These are phyloP conservation scores for Zaprionus ornatus DNA, from an alignment of 1,140 invertebrate species.

Conservation along the genomic window DNA sequence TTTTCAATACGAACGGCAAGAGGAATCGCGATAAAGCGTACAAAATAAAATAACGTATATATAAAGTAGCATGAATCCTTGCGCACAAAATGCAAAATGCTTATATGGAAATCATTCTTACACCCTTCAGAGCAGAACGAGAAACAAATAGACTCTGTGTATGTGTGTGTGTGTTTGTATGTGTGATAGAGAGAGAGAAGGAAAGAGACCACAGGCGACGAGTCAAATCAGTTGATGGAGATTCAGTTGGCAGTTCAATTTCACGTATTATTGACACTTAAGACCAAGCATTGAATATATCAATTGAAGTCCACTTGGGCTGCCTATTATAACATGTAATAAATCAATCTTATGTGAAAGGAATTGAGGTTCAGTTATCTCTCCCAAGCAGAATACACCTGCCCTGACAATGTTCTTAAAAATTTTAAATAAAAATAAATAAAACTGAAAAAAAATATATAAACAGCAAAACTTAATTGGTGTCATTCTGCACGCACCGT, in stretches of 20 bases:
- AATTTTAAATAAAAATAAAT: neutral
- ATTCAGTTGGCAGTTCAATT: constrained; percentile 82
- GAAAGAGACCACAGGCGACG: neutral
- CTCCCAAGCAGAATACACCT: neutral
- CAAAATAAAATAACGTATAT: constrained; percentile 72
- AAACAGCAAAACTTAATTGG: constrained; percentile 60
- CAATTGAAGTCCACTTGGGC: constrained; percentile 52
- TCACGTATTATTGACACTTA: constrained; percentile 82
- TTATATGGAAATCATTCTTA: constrained; percentile 74
- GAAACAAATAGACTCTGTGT: constrained; percentile 5
- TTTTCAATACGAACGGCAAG: constrained; percentile 66
- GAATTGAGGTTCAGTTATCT: neutral
- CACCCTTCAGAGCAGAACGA: constrained; percentile 12
- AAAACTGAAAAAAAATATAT: neutral
- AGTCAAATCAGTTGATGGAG: constrained; percentile 49
- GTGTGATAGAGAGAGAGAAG: constrained; percentile 14
- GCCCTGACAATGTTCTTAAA: neutral
- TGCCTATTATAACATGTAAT: constrained; percentile 73
- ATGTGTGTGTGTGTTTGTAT: neutral
- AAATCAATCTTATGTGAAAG: constrained; percentile 62
- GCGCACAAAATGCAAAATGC: constrained; percentile 48
- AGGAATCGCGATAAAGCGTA: constrained; percentile 47
- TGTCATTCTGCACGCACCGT: constrained; percentile 69
- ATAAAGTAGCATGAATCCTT: constrained; percentile 61
- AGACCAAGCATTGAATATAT: constrained; percentile 66